These are phyloP conservation scores for Pissodes strobi DNA, from an alignment of 1,140 invertebrate genomes.

Conservation along the genomic window DNA sequence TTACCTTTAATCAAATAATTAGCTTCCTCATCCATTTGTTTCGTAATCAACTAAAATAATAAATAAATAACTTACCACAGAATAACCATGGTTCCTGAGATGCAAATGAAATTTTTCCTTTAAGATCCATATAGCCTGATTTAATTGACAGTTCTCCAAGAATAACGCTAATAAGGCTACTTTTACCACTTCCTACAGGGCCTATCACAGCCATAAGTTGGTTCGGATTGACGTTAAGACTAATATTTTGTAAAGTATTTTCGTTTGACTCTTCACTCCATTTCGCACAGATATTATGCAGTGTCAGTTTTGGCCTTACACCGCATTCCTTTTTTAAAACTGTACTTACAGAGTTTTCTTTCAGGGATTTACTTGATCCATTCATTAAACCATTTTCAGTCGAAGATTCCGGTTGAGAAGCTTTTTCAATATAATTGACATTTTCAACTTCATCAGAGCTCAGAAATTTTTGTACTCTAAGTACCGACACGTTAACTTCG, in stretches of 20 bases:
- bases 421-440: neutral
- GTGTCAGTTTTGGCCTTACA: conserved; percentile 33
- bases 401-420: neutral
- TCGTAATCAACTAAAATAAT: no score
- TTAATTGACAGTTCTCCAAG: conserved; percentile 72
- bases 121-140: conserved; percentile 68
- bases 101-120: conserved; percentile 78
- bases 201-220: conserved; percentile 78
- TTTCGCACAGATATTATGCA: conserved; percentile 46
- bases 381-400: conserved; percentile 1
- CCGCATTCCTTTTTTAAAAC: neutral
- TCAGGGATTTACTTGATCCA: conserved; percentile 6
- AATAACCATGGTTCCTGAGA: conserved; percentile 82
- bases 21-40: no score
- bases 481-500: conserved; percentile 70
- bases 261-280: conserved; percentile 45
- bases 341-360: conserved; percentile 4
- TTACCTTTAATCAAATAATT: no score
- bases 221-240: conserved; percentile 40
- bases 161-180: conserved; percentile 72
- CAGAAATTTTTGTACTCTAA: conserved; percentile 70
- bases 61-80: conserved; percentile 55
- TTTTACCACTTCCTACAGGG: conserved; percentile 83
- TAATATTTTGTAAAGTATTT: conserved; percentile 47
- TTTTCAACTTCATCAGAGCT: conserved; percentile 61